A percentile compares a stretch with the other conserved stretches of the same genome.
phyloP scores from a whole-genome alignment of 2,888 invertebrate species.

The Phragmatobia fuliginosa region DNA sequence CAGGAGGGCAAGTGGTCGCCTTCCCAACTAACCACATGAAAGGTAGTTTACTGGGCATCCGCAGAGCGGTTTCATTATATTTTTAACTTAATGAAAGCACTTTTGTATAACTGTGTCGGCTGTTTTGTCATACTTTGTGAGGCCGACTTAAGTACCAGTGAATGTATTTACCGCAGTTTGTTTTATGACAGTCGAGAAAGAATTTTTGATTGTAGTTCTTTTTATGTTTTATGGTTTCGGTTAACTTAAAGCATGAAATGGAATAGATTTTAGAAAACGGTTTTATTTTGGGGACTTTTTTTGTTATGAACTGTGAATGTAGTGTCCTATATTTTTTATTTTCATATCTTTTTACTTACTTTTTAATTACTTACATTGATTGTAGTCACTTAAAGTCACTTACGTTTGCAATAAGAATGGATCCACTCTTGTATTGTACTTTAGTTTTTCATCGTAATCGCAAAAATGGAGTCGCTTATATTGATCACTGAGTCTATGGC shows the following conservation, averaged over 20 bases:
- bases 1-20: not conserved
- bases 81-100: conserved; percentile 52
- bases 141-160: conserved; percentile 14
- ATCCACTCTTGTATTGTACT: no score
- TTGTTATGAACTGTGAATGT: not conserved
- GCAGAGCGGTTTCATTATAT: conserved; percentile 50
- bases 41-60: conserved; percentile 46
- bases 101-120: conserved; percentile 44
- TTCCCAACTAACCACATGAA: conserved; percentile 51
- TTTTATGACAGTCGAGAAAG: conserved; percentile 8
- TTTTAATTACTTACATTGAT: no score
- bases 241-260: not conserved
- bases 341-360: no score
- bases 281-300: not conserved
- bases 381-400: no score
- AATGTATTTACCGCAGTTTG: conserved; percentile 11
- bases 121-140: conserved; percentile 40
- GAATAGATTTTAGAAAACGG: not conserved
- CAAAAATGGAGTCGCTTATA: no score
- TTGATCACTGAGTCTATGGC: no score
- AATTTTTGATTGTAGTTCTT: conserved; percentile 1
- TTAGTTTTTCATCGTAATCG: no score
- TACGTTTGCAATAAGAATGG: no score
- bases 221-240: not conserved
- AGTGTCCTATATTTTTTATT: not conserved